phyloP scores from a whole-genome alignment of 1,140 invertebrate genomes.

The Drusus annulatus region DNA sequence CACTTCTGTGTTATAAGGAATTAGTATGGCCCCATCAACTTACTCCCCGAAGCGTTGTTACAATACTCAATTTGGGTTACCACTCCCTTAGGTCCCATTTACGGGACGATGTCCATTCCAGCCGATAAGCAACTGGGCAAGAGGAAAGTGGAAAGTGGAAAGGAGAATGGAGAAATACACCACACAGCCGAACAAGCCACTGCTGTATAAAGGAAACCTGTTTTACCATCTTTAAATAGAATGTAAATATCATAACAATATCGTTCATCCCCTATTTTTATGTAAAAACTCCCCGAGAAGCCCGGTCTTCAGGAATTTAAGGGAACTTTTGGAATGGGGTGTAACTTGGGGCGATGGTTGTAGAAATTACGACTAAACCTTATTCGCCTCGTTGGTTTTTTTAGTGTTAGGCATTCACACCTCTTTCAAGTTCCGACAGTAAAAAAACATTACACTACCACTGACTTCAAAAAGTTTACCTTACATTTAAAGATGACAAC shows the following conservation, averaged over 20 bases:
- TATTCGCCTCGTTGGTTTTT: too few relatives aligned
- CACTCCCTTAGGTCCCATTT: slow-evolving; percentile 50
- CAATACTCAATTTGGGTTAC: slow-evolving; percentile 55
- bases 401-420: too few relatives aligned
- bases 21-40: slow-evolving; percentile 55
- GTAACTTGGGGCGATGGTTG: background rate
- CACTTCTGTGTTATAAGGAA: slow-evolving; percentile 45
- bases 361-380: too few relatives aligned
- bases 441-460: too few relatives aligned
- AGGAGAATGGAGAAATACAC: slow-evolving; percentile 26
- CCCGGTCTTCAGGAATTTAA: slow-evolving; percentile 7
- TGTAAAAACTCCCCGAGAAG: slow-evolving; percentile 25
- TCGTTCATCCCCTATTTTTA: slow-evolving; percentile 33
- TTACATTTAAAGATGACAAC: too few relatives aligned
- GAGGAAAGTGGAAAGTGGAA: background rate
- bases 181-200: slow-evolving; percentile 6
- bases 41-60: slow-evolving; percentile 52
- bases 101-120: slow-evolving; percentile 43
- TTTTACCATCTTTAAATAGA: slow-evolving; percentile 44
- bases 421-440: too few relatives aligned
- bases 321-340: background rate
- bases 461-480: too few relatives aligned
- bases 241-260: slow-evolving; percentile 42
- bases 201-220: slow-evolving; percentile 36
- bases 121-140: slow-evolving; percentile 29